Conservation (phyloP, 2,888 invertebrate species). For the Bibio marci region DNA sequence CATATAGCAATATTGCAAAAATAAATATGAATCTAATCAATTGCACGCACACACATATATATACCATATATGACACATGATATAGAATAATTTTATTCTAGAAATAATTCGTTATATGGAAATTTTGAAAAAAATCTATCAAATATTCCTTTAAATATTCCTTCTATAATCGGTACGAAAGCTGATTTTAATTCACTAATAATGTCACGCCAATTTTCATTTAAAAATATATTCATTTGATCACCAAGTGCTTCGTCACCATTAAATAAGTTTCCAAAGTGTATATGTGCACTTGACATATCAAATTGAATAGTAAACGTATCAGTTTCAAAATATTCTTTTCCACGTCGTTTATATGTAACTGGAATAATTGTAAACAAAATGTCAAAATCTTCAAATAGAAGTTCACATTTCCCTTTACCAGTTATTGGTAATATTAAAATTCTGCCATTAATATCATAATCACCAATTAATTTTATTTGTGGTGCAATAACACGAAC, state of each 20-base stretch:
- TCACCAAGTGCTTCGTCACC: constrained; percentile 5
- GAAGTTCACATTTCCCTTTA: constrained; percentile 10
- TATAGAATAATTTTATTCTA: not conserved
- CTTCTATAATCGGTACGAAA: constrained; percentile 14
- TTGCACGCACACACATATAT: too few species aligned
- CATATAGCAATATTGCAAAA: too few species aligned
- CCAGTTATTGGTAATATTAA: constrained; percentile 18
- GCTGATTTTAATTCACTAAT: constrained; percentile 22
- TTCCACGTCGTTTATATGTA: constrained; percentile 16
- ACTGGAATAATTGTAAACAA: constrained; percentile 24
- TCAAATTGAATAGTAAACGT: constrained; percentile 6
- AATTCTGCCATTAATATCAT: constrained; percentile 17
- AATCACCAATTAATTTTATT: constrained; percentile 8
- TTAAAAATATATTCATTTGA: constrained; percentile 13
- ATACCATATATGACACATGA: too few species aligned
- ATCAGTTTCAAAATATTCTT: constrained; percentile 17
- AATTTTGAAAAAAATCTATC: constrained; percentile 18
- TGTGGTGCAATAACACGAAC: constrained; percentile 16
- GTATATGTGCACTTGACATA: constrained; percentile 5
- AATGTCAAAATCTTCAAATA: constrained; percentile 19
- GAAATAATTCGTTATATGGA: constrained; percentile 14
- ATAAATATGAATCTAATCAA: too few species aligned
- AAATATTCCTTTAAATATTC: constrained; percentile 10
- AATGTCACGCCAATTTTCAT: constrained; percentile 30
- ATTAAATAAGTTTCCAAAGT: constrained; percentile 6